Evolutionary conservation across 2,888 invertebrate species (phyloP), one percentile per base, ranked within the genome.

Genomic region (Drosophila quasianomalipes): DNA sequence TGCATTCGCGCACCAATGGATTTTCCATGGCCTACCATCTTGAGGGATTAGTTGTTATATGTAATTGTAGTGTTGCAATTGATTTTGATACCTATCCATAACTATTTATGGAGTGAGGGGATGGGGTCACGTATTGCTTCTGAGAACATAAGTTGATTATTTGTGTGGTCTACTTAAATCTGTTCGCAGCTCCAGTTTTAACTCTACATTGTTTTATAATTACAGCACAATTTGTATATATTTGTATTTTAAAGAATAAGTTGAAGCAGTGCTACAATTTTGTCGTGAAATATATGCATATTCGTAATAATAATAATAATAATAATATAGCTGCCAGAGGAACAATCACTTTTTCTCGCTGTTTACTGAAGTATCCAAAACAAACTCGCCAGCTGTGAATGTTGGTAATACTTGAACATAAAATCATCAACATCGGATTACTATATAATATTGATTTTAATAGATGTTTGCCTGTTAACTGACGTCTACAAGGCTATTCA

Each of bases 31-130:
- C 44, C n/a, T 12, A 37, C 12, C 22, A 12, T 28, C 12, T 51
- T 10, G 7, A 19, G 39, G 60, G 55, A 74, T 70, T 81, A 76
- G 64, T 65, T 64, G 10, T 52, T 54, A 22, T 55, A 31, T 55
- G 47, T 67, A 66, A 69, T 79, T 70, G 66, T 30, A 10, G 28
- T 10, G 19, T 12, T 53, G 10, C 57, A 60, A 75, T 79, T 63
- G 67, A 68, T 62, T 77, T 47, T 30, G 26, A 49, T 22, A 19
- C 16, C 31, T 12, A 22, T 26, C 10, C 10, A 26, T 31, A 22
- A 39, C 28, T 19, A 26, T 37, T 37, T 57, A 55, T 12, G 19
- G 14, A 30, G n/a, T 1, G 22, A 14, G 4, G 47, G 4, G 14
- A 6, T 5, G 6, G 5, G 6, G 2, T 5, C 37, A 16, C n/a